Evolutionary conservation across 2,888 invertebrate species (phyloP), one percentile per base, ranked within the genome.

Genomic region (Pecten maximus): DNA sequence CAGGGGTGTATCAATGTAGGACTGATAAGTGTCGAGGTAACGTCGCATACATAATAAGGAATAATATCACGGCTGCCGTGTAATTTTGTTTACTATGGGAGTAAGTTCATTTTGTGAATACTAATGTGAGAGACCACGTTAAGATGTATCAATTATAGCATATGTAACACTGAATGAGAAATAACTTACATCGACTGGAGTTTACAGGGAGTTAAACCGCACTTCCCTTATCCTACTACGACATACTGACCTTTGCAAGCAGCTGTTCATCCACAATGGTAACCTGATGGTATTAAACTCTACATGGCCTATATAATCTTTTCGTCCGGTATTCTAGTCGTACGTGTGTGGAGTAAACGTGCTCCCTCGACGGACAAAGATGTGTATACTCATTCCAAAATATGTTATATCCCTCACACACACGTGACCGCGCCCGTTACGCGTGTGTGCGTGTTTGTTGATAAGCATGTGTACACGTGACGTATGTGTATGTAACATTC

Each of bases 361-460:
- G 60, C n/a, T 23, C 23, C 60, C 23, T 60, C 3, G n/a, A 60
- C 4, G 60, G n/a, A 60, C 60, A 60, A 60, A 60, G 23, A 60
- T 60, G 23, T 60, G 23, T 35, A 74, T 74, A 8, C 74, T 35
- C 74, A 19, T 74, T 74, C 74, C 28, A 74, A 74, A 74, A 35
- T 3, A 3, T 0, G 23, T n/a, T n/a, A n/a, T 54, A 35, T 28
- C 74, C 74, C 74, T 35, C 74, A 12, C 35, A 35, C 74, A 35
- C 74, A 74, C 74, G 74, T 74, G 74, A 28, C 74, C 74, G 74
- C 74, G 74, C 74, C 74, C 74, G 74, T 4, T 74, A 74, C 74
- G 74, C 74, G 35, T 74, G 74, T 74, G 74, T 35, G 74, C 28
- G 23, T 74, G 74, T 74, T 74, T 74, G 74, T 74, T 74, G 74